Conservation (phyloP, 2,113 vertebrate genomes). For the Rhinolophus ferrumequinum region DNA sequence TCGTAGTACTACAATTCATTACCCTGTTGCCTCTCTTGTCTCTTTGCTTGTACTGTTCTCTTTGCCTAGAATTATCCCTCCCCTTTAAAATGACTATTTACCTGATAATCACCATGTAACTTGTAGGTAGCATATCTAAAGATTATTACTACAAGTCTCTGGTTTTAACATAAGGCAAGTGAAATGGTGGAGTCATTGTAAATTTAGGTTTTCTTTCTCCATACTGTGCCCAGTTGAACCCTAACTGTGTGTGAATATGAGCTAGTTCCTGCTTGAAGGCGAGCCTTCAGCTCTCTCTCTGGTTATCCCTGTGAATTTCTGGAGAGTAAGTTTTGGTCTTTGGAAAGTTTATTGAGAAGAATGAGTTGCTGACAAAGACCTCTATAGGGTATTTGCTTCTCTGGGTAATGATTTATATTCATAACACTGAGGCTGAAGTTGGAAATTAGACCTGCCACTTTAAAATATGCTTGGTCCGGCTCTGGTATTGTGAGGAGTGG, state of each 20-base stretch:
- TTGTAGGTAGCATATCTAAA: not conserved
- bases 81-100: not conserved
- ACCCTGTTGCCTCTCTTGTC: not conserved
- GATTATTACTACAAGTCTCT: not conserved
- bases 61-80: not conserved
- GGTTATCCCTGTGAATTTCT: not conserved
- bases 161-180: not conserved
- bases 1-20: not conserved
- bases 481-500: conserved; percentile 53
- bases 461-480: conserved; percentile 69
- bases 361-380: conserved; percentile 41
- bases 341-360: conserved; percentile 43
- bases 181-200: not conserved
- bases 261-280: not conserved
- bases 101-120: not conserved
- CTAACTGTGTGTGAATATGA: not conserved
- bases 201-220: not conserved
- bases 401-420: conserved; percentile 74
- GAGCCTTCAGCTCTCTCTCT: not conserved
- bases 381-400: conserved; percentile 46
- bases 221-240: not conserved
- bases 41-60: not conserved
- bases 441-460: conserved; percentile 76
- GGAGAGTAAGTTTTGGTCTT: not conserved
- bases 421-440: conserved; percentile 46